Evolutionary conservation across 2,113 vertebrate species (phyloP), one percentile per base, ranked within the genome.

Genomic region (Thamnaconus septentrionalis): DNA sequence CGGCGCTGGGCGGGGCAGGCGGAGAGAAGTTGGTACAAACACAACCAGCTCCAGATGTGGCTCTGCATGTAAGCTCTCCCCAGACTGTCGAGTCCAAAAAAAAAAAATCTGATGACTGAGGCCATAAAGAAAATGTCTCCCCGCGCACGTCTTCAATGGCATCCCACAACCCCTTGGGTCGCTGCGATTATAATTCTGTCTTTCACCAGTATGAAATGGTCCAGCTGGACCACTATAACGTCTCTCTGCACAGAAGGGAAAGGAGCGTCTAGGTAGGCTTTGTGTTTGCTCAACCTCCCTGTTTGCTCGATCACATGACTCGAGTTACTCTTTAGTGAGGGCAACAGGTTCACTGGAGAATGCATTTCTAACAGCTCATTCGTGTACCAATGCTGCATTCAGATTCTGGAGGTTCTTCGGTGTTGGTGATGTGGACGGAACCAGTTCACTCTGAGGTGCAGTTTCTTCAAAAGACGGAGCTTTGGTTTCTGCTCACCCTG

Each of bases 1-100:
- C 39, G 56, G 80, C 18, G 18, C 88, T 75, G 69, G 46, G 56
- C 3, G n/a, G 18, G 6, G 12, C 3, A 12, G 40, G 70, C 64
- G 45, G 70, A 8, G n/a, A 8, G 31, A 4, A 53, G 59, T 43
- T 52, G 56, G 59, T 64, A 50, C 56, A 58, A 53, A 58, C 64
- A 56, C 82, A 91, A 89, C 69, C 69, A 83, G 77, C 83, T 88
- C 79, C 91, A 93, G 91, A 91, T 92, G 91, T 85, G 18, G 41
- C 8, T 64, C 53, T 43, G 42, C 4, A 42, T 65, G 59, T 58
- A 61, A 71, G 81, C 69, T 45, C 65, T 72, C 50, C 49, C 48
- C 45, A 40, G 46, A 69, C 56, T 62, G 62, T 58, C 45, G 5
- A 42, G 31, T 61, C 66, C 67, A 75, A 73, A 78, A 31, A 75